Percentiles rank a stretch among this genome's conserved stretches.
Evolutionary conservation across 35 echinoderm and acorn worm species (phyloP).

Genomic region (Heliocidaris erythrogramma): DNA sequence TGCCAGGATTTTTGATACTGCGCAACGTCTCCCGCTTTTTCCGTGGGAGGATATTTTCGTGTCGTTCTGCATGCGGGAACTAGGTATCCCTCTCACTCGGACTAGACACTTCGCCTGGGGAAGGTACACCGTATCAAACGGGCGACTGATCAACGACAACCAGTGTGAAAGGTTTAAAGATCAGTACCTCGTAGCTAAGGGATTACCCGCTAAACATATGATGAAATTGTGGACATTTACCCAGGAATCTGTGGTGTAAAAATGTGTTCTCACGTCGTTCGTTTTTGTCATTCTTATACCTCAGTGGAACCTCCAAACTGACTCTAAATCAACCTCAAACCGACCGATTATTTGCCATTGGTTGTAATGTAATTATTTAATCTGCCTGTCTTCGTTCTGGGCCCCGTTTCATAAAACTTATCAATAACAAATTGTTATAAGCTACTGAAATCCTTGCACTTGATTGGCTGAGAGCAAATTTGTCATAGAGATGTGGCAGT

Average conservation of each 20-base stretch:
- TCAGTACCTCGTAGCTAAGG: neutral
- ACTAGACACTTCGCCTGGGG: slow-evolving; percentile 27
- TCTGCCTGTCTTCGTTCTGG: too few species aligned
- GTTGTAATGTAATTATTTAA: too few species aligned
- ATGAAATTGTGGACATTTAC: slow-evolving; percentile 24
- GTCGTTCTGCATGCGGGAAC: slow-evolving; percentile 8
- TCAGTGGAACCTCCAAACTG: too few species aligned
- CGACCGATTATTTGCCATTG: too few species aligned
- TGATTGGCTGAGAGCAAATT: too few species aligned
- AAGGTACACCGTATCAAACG: slow-evolving; percentile 27
- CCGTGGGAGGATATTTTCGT: slow-evolving; percentile 67
- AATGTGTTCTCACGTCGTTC: too few species aligned
- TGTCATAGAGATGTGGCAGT: too few species aligned
- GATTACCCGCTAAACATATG: slow-evolving; percentile 5
- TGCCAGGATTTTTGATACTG: neutral
- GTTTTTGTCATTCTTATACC: too few species aligned
- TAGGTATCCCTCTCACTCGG: neutral
- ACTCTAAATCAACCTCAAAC: too few species aligned
- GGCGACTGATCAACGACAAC: slow-evolving; percentile 13
- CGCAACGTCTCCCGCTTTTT: slow-evolving; percentile 35
- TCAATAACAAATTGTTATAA: too few species aligned
- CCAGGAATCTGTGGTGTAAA: neutral
- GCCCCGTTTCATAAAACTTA: too few species aligned
- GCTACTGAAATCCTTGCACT: too few species aligned
- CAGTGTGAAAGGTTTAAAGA: neutral